Conservation (phyloP, 2,888 invertebrate genomes). For the Polydesmus complanatus region DNA sequence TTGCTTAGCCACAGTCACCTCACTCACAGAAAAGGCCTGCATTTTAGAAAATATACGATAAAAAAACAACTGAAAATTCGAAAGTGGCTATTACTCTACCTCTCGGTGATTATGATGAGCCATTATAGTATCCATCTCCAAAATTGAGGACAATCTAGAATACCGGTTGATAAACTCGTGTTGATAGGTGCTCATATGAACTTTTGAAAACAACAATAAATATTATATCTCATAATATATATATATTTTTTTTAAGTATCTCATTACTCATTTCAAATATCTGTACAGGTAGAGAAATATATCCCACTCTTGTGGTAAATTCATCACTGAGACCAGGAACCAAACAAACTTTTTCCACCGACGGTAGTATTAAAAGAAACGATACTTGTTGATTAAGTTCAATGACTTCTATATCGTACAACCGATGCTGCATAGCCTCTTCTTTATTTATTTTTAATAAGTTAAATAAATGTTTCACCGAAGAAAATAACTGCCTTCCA, state of each 20-base stretch:
- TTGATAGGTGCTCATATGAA: conserved; percentile 88
- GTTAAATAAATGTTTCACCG: conserved; percentile 28
- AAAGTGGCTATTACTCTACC: conserved; percentile 25
- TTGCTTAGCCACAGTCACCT: conserved; percentile 72
- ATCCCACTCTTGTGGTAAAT: conserved; percentile 65
- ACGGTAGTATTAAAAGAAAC: conserved; percentile 80
- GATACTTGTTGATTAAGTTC: conserved; percentile 83
- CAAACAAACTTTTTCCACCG: conserved; percentile 81
- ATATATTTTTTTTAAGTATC: background rate
- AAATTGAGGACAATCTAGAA: conserved; percentile 77
- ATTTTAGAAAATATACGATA: background rate
- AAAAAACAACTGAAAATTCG: background rate
- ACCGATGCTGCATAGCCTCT: conserved; percentile 29
- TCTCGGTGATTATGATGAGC: conserved; percentile 88
- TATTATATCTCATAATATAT: background rate
- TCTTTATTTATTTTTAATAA: conserved; percentile 29
- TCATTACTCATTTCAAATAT: conserved; percentile 43
- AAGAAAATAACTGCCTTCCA: conserved; percentile 28
- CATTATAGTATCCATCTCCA: conserved; percentile 80
- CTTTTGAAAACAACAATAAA: conserved; percentile 41
- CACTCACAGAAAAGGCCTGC: conserved; percentile 75
- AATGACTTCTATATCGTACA: conserved; percentile 87
- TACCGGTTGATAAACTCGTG: conserved; percentile 78
- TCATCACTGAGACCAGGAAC: conserved; percentile 69
- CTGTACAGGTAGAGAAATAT: conserved; percentile 80